Evolutionary conservation across 2,797 vertebrate species (phyloP), one percentile per base, ranked within the genome.

Genomic region (Uromys caudimaculatus): DNA sequence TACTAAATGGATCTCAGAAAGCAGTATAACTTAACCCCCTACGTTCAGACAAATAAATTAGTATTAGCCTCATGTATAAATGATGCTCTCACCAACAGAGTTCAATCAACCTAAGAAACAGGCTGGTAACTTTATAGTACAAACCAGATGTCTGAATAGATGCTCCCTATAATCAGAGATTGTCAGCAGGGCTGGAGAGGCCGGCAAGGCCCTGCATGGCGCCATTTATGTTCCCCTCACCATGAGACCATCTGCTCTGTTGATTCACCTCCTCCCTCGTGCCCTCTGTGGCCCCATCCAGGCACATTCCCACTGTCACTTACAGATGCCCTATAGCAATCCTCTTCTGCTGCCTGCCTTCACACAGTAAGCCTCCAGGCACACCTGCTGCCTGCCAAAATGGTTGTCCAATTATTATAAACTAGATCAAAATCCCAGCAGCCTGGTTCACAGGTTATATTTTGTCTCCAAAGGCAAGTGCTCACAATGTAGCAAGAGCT

Each of bases 51-150:
- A 93, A 97, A 94, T 90, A 93, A 95, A 90, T 93, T 95, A 87
- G 67, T 56, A 96, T 94, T 94, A 85, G 75, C n/a, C 44, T 93
- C 85, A 90, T 82, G 69, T 95, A 78, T 58, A 96, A 52, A 73
- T 32, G 77, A 82, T 35, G 19, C 24, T 93, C 95, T 96, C 50
- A 64, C 92, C 90, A 95, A 78, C 29, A 94, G 67, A 97, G 86
- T 90, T 97, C 89, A 94, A 52, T 96, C 93, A 96, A 71, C 58
- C 71, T 78, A 83, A n/a, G 79, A 96, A 95, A 97, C 44, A 90
- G 95, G 84, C 78, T 95, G 52, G 47, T 93, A 95, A 96, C 76
- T 89, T 95, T 90, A 95, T 79, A 60, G 56, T 84, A 78, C 52
- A 50, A 92, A 86, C 6, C 79, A 94, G 87, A 97, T 91, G 85